These are phyloP conservation scores for Fragum sueziense DNA, from an alignment of 2,888 invertebrate species.

Conservation along the genomic window DNA sequence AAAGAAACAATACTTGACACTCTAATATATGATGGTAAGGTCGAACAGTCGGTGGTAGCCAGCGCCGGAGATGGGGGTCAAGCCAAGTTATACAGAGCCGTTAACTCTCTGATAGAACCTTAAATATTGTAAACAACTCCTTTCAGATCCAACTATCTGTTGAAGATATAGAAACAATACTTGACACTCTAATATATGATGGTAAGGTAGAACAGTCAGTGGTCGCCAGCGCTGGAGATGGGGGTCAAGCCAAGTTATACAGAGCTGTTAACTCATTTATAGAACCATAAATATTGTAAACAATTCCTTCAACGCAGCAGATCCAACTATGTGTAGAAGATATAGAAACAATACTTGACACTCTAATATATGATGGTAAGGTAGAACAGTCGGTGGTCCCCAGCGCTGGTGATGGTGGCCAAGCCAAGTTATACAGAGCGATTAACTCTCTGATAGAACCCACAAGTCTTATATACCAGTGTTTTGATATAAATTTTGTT, in stretches of 20 bases:
- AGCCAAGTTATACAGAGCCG: constrained; percentile 88
- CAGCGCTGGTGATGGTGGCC: constrained; percentile 69
- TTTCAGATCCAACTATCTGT: constrained; percentile 86
- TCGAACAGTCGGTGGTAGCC: constrained; percentile 86
- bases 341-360: constrained; percentile 95
- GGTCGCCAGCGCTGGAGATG: constrained; percentile 27
- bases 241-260: too few species aligned
- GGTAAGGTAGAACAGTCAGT: constrained; percentile 92
- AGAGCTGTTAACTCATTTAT: too few species aligned
- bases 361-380: constrained; percentile 95
- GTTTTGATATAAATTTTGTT: too few species aligned
- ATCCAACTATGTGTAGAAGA: constrained; percentile 89
- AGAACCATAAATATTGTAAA: too few species aligned
- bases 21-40: constrained; percentile 94
- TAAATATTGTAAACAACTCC: constrained; percentile 92
- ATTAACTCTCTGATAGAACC: constrained; percentile 89
- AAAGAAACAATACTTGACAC: constrained; percentile 96
- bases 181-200: constrained; percentile 95
- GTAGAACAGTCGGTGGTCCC: constrained; percentile 87
- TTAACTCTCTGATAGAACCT: constrained; percentile 89
- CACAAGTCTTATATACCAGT: constrained; percentile 93
- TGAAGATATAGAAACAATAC: constrained; percentile 95
- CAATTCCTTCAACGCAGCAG: too few species aligned
- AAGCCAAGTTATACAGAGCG: constrained; percentile 88
- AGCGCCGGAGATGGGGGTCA: constrained; percentile 72